A percentile compares a stretch with the other conserved stretches of the same genome.
These are phyloP conservation scores for Heptranchias perlo DNA, from an alignment of 2,113 vertebrate genomes.

Conservation along the genomic window DNA sequence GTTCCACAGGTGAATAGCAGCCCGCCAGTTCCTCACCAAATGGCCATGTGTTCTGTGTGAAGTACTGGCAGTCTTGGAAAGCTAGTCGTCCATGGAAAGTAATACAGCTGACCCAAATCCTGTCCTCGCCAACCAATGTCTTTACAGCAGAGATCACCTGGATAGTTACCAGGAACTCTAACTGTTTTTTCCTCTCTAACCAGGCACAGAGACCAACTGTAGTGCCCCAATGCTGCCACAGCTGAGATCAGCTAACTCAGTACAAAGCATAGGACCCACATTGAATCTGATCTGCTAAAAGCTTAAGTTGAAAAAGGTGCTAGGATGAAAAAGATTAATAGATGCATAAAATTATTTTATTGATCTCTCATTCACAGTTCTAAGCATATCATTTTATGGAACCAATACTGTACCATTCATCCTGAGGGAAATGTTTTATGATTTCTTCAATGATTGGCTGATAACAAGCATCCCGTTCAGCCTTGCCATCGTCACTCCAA, in stretches of 20 bases:
- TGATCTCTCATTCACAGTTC: not conserved
- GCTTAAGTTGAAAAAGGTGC: not conserved
- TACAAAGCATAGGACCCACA: not conserved
- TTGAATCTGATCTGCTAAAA: not conserved
- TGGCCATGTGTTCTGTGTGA: not conserved
- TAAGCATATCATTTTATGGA: constrained; percentile 18
- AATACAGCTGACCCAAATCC: not conserved
- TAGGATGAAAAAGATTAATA: not conserved
- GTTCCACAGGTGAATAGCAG: not conserved
- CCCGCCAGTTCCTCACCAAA: not conserved
- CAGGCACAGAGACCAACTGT: not conserved
- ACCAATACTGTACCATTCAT: constrained; percentile 68
- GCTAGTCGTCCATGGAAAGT: not conserved
- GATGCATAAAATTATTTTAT: not conserved
- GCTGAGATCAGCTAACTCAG: not conserved
- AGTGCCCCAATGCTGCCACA: not conserved
- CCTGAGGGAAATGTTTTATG: constrained; percentile 80
- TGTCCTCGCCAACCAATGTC: not conserved
- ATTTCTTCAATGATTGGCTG: constrained; percentile 88
- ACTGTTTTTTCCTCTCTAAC: not conserved
- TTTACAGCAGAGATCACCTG: not conserved
- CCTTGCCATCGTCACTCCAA: constrained; percentile 86
- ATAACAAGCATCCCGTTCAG: constrained; percentile 90
- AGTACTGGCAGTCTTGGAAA: not conserved
- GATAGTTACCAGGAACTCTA: not conserved